Percentiles rank a stretch among this genome's conserved stretches.
phyloP scores from a whole-genome alignment of 1,140 invertebrate species.

The Drosophila setifemur region DNA sequence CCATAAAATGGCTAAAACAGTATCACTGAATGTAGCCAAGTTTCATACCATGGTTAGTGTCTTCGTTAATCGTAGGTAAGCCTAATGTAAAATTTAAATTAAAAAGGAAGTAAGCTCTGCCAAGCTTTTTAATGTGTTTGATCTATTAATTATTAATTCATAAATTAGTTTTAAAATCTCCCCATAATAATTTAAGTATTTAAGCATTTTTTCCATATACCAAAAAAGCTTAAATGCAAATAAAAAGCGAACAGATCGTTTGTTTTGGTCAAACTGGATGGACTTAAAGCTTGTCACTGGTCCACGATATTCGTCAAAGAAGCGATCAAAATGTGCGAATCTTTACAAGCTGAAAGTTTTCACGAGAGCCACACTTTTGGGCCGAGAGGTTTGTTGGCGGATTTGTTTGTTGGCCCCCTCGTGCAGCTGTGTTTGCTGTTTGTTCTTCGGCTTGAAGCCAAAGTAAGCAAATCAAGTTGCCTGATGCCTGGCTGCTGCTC shows the following conservation, averaged over 20 bases:
- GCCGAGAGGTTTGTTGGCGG: constrained; percentile 34
- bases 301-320: background rate
- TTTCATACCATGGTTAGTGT: background rate
- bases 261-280: constrained; percentile 17
- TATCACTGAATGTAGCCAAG: background rate
- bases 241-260: background rate
- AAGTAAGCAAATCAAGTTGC: constrained; percentile 49
- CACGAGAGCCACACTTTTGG: constrained; percentile 25
- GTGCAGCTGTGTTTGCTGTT: constrained; percentile 48
- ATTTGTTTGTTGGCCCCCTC: constrained; percentile 30
- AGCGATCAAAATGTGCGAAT: constrained; percentile 15
- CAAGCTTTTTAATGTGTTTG: background rate
- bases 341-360: constrained; percentile 29
- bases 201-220: background rate
- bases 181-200: background rate
- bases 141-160: no score
- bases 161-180: no score
- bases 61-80: background rate
- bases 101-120: no score
- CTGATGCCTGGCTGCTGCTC: constrained; percentile 13
- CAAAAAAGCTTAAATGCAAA: background rate
- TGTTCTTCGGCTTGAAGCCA: constrained; percentile 29
- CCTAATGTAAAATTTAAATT: background rate
- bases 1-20: background rate
- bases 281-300: constrained; percentile 21